These are phyloP conservation scores for Willowsia nigromaculata DNA, from an alignment of 2,888 invertebrate species.

Conservation along the genomic window DNA sequence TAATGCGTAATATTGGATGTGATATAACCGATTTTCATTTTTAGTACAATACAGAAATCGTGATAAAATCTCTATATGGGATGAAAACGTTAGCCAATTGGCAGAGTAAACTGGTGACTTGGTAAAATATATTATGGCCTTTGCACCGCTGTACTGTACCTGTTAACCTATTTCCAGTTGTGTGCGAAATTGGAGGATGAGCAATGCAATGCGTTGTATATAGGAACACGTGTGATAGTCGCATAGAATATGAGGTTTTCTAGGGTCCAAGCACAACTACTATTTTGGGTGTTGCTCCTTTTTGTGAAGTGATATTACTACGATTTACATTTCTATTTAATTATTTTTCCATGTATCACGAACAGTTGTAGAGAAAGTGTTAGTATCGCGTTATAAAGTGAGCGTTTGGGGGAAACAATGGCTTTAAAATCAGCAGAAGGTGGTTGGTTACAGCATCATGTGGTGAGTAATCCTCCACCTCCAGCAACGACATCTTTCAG, in stretches of 20 bases:
- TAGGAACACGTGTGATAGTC: background rate
- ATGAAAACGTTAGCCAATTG: too few relatives aligned
- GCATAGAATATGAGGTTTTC: background rate
- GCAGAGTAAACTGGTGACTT: too few relatives aligned
- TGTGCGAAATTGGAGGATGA: background rate
- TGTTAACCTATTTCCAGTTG: background rate
- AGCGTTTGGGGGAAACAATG: constrained; percentile 44
- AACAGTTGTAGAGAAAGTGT: too few relatives aligned
- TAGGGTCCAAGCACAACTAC: background rate
- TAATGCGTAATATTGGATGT: background rate
- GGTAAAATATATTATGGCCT: too few relatives aligned
- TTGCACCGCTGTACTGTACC: too few relatives aligned
- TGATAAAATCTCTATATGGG: background rate
- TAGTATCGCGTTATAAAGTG: background rate
- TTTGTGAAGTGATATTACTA: background rate
- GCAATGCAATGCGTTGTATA: background rate
- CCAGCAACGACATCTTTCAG: constrained; percentile 70
- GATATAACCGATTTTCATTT: background rate
- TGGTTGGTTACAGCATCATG: constrained; percentile 75
- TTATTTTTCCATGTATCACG: too few relatives aligned
- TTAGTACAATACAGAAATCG: background rate
- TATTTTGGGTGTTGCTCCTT: background rate
- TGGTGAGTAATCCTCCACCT: constrained; percentile 72
- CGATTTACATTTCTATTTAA: background rate
- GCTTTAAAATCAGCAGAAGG: constrained; percentile 74